phyloP scores from a whole-genome alignment of 2,797 vertebrate genomes.

The Acropternis orthonyx region DNA sequence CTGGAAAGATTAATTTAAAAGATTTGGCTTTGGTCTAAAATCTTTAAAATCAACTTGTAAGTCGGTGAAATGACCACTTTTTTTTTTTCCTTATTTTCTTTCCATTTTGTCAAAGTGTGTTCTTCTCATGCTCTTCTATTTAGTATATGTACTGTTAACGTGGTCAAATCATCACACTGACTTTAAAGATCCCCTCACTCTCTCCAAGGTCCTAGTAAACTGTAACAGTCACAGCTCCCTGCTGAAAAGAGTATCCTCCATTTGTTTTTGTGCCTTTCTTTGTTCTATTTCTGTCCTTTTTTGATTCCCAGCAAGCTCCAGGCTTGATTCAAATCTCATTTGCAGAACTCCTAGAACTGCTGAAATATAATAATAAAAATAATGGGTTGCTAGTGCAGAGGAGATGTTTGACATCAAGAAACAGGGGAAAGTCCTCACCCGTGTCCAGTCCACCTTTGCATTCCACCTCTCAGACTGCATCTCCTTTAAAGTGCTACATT shows the following conservation, averaged over 20 bases:
- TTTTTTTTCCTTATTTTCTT: background rate
- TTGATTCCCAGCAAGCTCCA: background rate
- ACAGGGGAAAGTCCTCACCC: background rate
- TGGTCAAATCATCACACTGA: slow-evolving; percentile 38
- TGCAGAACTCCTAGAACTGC: background rate
- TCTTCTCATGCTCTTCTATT: slow-evolving; percentile 56
- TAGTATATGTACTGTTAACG: slow-evolving; percentile 35
- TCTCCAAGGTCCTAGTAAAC: background rate
- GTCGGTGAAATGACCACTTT: background rate
- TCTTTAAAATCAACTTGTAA: background rate
- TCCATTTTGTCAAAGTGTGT: slow-evolving; percentile 40
- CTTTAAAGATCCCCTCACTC: slow-evolving; percentile 44
- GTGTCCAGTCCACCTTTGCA: background rate
- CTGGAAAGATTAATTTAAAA: background rate
- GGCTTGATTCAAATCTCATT: background rate
- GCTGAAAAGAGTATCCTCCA: background rate
- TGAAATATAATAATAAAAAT: background rate
- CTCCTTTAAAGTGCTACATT: background rate
- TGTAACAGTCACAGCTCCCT: background rate
- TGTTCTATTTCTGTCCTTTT: background rate
- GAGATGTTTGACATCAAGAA: background rate
- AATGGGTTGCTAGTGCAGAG: background rate
- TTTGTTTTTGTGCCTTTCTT: background rate
- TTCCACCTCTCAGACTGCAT: background rate
- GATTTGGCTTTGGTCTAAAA: background rate